Evolutionary conservation across 1,140 invertebrate genomes (phyloP), one percentile per base, ranked within the genome.

Genomic region (Frieseomelitta varia): DNA sequence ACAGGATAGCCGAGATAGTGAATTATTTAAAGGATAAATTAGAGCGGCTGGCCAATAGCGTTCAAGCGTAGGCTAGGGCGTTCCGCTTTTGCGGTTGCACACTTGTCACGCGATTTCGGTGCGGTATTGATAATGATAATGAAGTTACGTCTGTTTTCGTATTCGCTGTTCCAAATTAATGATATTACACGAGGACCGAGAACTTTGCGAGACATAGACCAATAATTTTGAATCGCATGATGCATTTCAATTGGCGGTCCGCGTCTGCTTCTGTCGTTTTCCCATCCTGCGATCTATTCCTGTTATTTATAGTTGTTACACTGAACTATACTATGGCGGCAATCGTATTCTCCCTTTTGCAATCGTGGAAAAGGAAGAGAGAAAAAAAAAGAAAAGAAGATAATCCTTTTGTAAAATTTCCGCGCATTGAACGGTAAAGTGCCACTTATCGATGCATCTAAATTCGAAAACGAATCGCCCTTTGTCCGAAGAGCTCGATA

Each of bases 81-180:
- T 91, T 90, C 85, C 88, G 90, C 58, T 91, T 61, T 87, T 88
- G 90, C 84, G 90, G 89, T 79, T 67, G 85, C 86, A 81, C 87
- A 89, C 85, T 89, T 89, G 91, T 92, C 91, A 92, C 91, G 91
- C 91, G 87, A 92, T 89, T 76, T 91, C 87, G 77, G 53, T 85
- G 63, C 78, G 88, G 85, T 90, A 91, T 85, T 86, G 89, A 88
- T 90, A 90, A 91, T 86, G 88, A 91, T 91, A 90, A 90, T 87
- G 87, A 88, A 90, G 69, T 81, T 56, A 67, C 83, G 30, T 34
- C 69, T 61, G 73, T 74, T 30, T 30, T 73, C 81, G 81, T 85
- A 83, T 82, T 77, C 76, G 73, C 58, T 79, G 78, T 56, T 76
- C 30, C 19, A 90, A 90, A 90, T 90, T 85, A 87, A 88, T 90